Evolutionary conservation across 2,113 vertebrate species (phyloP).

Genomic region (Cisticola juncidis): DNA sequence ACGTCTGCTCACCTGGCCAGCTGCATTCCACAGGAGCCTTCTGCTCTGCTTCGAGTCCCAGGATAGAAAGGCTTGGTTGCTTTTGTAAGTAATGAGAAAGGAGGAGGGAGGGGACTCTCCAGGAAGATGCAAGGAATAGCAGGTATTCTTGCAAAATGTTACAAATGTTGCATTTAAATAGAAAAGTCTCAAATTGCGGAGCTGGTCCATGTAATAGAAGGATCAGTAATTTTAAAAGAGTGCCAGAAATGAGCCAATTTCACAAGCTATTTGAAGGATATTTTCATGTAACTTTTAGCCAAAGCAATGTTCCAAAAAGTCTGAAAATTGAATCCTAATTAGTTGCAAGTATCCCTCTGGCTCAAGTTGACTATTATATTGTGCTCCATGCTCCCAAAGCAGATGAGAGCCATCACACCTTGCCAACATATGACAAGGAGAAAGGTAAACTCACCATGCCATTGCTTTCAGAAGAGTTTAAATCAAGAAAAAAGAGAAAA

Average conservation of each 20-base stretch:
- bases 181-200: conserved; percentile 20
- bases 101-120: neutral
- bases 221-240: conserved; percentile 58
- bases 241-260: conserved; percentile 62
- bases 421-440: conserved; percentile 58
- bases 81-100: neutral
- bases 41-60: neutral
- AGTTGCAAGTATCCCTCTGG: conserved; percentile 35
- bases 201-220: conserved; percentile 34
- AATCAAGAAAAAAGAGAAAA: conserved; percentile 68
- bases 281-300: conserved; percentile 59
- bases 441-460: conserved; percentile 63
- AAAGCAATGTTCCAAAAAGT: conserved; percentile 54
- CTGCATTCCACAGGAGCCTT: neutral
- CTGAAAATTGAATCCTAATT: conserved; percentile 67
- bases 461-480: conserved; percentile 67
- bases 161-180: conserved; percentile 58
- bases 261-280: conserved; percentile 57
- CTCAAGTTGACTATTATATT: conserved; percentile 44
- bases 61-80: neutral
- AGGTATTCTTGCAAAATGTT: conserved; percentile 28
- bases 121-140: neutral
- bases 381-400: conserved; percentile 2
- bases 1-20: neutral
- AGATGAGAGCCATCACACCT: conserved; percentile 62